Evolutionary conservation across 1,140 invertebrate species (phyloP).

Genomic region (Euborellia annulipes): DNA sequence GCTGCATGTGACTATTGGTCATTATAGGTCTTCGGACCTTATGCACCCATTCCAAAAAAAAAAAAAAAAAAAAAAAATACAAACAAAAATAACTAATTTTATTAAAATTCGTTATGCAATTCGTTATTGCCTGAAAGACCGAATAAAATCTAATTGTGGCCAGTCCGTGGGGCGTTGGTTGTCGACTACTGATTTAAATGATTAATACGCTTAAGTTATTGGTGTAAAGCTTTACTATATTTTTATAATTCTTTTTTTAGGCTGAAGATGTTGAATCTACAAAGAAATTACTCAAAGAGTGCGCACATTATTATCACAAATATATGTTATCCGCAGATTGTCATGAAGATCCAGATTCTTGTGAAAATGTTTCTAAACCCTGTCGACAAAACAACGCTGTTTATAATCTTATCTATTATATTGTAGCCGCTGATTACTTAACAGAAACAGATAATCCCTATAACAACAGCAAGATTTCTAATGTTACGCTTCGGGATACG

Average conservation of each 20-base stretch:
- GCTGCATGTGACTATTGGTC: too few relatives aligned
- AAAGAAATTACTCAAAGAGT: slow-evolving; percentile 45
- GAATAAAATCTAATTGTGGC: neutral
- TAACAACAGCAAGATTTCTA: neutral
- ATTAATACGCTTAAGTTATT: neutral
- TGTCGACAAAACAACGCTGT: slow-evolving; percentile 67
- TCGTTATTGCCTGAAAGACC: neutral
- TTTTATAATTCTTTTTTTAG: slow-evolving; percentile 23
- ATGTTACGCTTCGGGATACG: slow-evolving; percentile 40
- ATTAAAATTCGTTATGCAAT: neutral
- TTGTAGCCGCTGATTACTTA: slow-evolving; percentile 62
- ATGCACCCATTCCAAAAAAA: too few relatives aligned
- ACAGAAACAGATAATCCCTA: slow-evolving; percentile 36
- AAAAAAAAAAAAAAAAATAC: too few relatives aligned
- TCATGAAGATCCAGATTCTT: slow-evolving; percentile 34
- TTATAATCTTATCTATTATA: slow-evolving; percentile 72
- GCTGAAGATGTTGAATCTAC: slow-evolving; percentile 51
- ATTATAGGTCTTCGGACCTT: too few relatives aligned
- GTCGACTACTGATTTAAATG: neutral
- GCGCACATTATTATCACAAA: slow-evolving; percentile 62
- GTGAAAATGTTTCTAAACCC: slow-evolving; percentile 48
- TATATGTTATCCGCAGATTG: slow-evolving; percentile 56
- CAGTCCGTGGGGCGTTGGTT: neutral
- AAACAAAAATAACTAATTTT: neutral
- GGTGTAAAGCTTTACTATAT: neutral